phyloP scores from a whole-genome alignment of 2,888 invertebrate genomes.

The Mallateleia sp. region DNA sequence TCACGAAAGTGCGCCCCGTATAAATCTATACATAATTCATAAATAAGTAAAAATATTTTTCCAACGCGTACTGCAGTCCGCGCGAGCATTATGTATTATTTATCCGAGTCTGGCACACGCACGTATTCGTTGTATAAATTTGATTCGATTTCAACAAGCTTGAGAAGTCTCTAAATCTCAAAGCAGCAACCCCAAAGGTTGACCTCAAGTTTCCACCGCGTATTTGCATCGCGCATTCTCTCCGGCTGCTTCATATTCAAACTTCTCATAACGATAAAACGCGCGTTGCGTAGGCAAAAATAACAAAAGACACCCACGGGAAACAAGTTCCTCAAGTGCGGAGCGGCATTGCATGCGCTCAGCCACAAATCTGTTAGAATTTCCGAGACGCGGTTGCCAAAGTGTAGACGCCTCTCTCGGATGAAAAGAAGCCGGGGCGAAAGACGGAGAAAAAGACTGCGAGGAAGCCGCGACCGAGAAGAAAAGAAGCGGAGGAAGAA shows the following conservation, averaged over 20 bases:
- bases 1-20: too few relatives aligned
- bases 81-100: slow-evolving; percentile 42
- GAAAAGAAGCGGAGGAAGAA: slow-evolving; percentile 37
- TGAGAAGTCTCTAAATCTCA: slow-evolving; percentile 31
- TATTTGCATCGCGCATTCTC: slow-evolving; percentile 38
- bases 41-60: too few relatives aligned
- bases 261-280: slow-evolving; percentile 54
- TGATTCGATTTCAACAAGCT: slow-evolving; percentile 49
- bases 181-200: slow-evolving; percentile 30
- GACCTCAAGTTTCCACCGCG: slow-evolving; percentile 32
- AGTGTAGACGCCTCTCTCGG: slow-evolving; percentile 52
- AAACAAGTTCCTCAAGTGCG: slow-evolving; percentile 46
- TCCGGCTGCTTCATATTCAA: slow-evolving; percentile 59
- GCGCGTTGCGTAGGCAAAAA: slow-evolving; percentile 60
- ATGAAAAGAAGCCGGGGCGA: slow-evolving; percentile 34
- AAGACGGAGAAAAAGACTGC: not conserved
- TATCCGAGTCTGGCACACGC: slow-evolving; percentile 2
- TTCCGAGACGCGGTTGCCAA: slow-evolving; percentile 65
- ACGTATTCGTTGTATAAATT: slow-evolving; percentile 3
- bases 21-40: too few relatives aligned
- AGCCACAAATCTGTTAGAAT: slow-evolving; percentile 73
- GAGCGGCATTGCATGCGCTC: slow-evolving; percentile 43
- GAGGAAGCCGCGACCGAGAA: not conserved
- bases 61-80: too few relatives aligned
- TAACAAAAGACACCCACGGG: slow-evolving; percentile 49